Evolutionary conservation across 2,113 vertebrate genomes (phyloP).

Genomic region (Perca schrenkii): DNA sequence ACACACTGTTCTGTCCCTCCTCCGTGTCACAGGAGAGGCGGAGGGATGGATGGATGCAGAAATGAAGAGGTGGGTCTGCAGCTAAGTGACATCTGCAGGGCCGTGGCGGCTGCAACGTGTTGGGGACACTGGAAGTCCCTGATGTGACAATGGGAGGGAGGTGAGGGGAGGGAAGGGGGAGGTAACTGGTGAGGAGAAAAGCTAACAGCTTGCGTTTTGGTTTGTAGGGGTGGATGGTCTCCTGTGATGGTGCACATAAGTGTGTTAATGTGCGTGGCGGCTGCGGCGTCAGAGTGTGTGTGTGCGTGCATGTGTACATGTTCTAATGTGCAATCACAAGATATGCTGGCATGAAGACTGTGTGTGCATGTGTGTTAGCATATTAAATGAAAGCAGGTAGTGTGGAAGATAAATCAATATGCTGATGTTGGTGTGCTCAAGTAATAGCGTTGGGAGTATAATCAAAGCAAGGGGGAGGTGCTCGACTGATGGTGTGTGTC

Average conservation of each 20-base stretch:
- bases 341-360: background rate
- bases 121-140: slow-evolving; percentile 67
- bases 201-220: slow-evolving; percentile 72
- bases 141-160: slow-evolving; percentile 64
- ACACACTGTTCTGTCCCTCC: slow-evolving; percentile 49
- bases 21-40: slow-evolving; percentile 60
- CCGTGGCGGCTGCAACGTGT: slow-evolving; percentile 62
- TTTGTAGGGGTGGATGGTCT: slow-evolving; percentile 57
- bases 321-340: slow-evolving; percentile 23
- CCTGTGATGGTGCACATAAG: slow-evolving; percentile 52
- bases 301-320: slow-evolving; percentile 8
- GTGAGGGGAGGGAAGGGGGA: slow-evolving; percentile 4
- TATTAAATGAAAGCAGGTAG: slow-evolving; percentile 50
- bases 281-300: slow-evolving; percentile 39
- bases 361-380: slow-evolving; percentile 19
- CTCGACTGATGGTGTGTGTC: slow-evolving; percentile 39
- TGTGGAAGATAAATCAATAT: slow-evolving; percentile 66
- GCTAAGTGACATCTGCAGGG: slow-evolving; percentile 78
- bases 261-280: slow-evolving; percentile 47
- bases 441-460: slow-evolving; percentile 61
- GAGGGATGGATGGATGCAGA: slow-evolving; percentile 64
- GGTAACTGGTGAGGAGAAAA: slow-evolving; percentile 44
- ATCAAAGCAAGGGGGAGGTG: slow-evolving; percentile 71
- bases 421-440: slow-evolving; percentile 63
- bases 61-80: slow-evolving; percentile 73